phyloP scores from a whole-genome alignment of 1,140 invertebrate species.

The Bacillus rossius region DNA sequence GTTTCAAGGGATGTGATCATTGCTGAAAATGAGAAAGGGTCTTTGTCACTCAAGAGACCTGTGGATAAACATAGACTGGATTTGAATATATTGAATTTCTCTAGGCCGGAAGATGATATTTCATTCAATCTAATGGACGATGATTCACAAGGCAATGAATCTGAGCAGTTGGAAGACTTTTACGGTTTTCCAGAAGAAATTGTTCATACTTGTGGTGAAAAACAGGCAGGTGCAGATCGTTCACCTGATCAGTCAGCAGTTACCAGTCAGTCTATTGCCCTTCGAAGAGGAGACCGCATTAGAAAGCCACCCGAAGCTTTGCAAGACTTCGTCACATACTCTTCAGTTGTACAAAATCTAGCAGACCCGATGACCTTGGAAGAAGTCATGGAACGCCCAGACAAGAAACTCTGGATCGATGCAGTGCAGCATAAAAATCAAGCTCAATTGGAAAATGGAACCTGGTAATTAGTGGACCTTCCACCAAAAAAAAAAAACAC shows the following conservation, averaged over 20 bases:
- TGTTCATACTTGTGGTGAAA: neutral
- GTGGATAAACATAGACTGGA: neutral
- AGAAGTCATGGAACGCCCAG: constrained; percentile 1
- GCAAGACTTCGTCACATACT: too few species aligned
- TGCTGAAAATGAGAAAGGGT: constrained; percentile 11
- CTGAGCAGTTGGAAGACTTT: neutral
- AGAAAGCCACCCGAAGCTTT: too few species aligned
- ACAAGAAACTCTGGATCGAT: neutral
- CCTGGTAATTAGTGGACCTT: neutral
- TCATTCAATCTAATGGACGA: neutral
- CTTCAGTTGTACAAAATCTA: too few species aligned
- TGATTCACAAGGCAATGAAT: neutral
- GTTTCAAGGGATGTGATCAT: constrained; percentile 7
- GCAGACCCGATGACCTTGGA: neutral
- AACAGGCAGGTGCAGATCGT: too few species aligned
- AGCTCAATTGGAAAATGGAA: neutral
- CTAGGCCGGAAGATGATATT: neutral
- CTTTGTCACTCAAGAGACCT: neutral
- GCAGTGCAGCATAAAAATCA: constrained; percentile 1
- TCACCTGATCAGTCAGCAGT: too few species aligned
- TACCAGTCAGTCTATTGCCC: too few species aligned
- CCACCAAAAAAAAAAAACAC: neutral
- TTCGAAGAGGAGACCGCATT: too few species aligned
- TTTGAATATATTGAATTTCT: neutral
- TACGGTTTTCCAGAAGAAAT: neutral